phyloP scores from a whole-genome alignment of 1,140 invertebrate species.

The Pantala flavescens region DNA sequence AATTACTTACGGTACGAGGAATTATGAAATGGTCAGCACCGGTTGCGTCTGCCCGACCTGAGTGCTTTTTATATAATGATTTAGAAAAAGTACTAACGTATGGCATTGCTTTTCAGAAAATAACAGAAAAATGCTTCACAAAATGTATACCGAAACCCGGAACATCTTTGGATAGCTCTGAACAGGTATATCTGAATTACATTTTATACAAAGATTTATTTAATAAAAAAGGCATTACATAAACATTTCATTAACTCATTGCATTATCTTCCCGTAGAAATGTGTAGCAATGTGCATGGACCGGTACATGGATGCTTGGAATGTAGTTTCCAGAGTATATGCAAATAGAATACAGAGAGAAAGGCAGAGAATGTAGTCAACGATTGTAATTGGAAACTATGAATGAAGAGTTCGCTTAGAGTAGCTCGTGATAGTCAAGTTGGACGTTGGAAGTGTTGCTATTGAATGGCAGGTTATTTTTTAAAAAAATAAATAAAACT shows the following conservation, averaged over 20 bases:
- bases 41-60: background rate
- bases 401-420: background rate
- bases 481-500: constrained; percentile 5
- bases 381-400: background rate
- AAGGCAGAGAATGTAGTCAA: constrained; percentile 36
- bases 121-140: constrained; percentile 94
- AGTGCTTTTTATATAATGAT: background rate
- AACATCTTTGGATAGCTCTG: constrained; percentile 76
- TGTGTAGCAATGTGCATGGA: constrained; percentile 97
- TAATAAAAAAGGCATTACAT: too few relatives aligned
- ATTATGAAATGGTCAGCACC: background rate
- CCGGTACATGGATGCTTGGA: constrained; percentile 92
- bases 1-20: constrained; percentile 66
- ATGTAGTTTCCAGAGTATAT: constrained; percentile 72
- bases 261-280: constrained; percentile 56
- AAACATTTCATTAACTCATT: constrained; percentile 2
- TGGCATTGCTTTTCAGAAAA: constrained; percentile 59
- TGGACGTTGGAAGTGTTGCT: background rate
- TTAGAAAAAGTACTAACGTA: background rate
- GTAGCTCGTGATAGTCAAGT: background rate
- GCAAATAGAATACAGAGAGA: constrained; percentile 62
- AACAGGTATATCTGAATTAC: constrained; percentile 58
- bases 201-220: constrained; percentile 18
- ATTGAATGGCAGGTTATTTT: background rate
- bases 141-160: constrained; percentile 89